Conservation (phyloP, 2,113 vertebrate species). For the Oryzias woworae region DNA sequence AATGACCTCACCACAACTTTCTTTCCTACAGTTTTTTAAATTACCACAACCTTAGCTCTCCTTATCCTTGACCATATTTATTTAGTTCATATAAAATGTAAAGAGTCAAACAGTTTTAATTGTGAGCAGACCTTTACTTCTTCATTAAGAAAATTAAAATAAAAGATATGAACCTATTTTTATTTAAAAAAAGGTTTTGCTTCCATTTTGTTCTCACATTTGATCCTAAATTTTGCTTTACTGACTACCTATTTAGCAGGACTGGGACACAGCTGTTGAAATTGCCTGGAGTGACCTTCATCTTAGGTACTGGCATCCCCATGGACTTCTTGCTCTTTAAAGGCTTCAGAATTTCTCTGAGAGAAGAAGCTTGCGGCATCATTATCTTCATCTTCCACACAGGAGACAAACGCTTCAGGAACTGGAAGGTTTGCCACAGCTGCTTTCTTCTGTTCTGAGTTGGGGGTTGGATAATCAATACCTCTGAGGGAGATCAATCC, state of each 20-base stretch:
- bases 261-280: constrained; percentile 49
- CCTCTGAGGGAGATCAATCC: constrained; percentile 58
- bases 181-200: too few species aligned
- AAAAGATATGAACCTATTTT: too few species aligned
- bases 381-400: constrained; percentile 66
- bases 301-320: constrained; percentile 51
- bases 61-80: too few species aligned
- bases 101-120: too few species aligned
- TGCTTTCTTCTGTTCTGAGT: constrained; percentile 64
- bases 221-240: too few species aligned
- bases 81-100: too few species aligned
- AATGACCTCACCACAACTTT: too few species aligned
- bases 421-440: constrained; percentile 66
- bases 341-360: constrained; percentile 44
- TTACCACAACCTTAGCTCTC: too few species aligned
- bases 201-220: too few species aligned
- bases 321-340: constrained; percentile 68
- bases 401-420: constrained; percentile 59
- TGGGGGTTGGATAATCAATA: constrained; percentile 71
- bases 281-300: constrained; percentile 50
- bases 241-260: constrained; percentile 9
- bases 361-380: constrained; percentile 43
- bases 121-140: too few species aligned
- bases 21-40: too few species aligned
- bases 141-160: too few species aligned